phyloP scores from a whole-genome alignment of 2,888 invertebrate genomes.

The Caradrina kadenii region DNA sequence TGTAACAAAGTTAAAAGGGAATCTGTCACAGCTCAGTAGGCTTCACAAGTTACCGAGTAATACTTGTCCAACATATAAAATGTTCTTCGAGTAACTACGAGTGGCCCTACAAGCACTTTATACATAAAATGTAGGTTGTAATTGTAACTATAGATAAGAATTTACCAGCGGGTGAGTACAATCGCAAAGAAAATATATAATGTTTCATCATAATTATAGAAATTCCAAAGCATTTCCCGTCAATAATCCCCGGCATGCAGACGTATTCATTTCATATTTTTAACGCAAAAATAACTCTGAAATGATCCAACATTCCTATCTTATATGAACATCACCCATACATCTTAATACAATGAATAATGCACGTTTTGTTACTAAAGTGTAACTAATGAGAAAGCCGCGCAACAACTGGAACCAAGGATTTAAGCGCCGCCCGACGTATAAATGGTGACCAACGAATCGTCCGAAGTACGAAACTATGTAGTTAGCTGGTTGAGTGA shows the following conservation, averaged over 20 bases:
- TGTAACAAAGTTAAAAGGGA: too few species aligned
- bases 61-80: too few species aligned
- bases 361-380: conserved; percentile 14
- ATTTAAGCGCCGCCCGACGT: conserved; percentile 52
- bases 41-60: too few species aligned
- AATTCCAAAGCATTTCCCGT: neutral
- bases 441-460: conserved; percentile 31
- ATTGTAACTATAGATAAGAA: neutral
- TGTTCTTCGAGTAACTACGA: too few species aligned
- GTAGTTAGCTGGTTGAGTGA: conserved; percentile 56
- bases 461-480: conserved; percentile 50
- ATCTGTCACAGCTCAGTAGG: too few species aligned
- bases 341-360: conserved; percentile 41
- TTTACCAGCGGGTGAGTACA: neutral
- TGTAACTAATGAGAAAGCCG: conserved; percentile 25
- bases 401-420: conserved; percentile 43
- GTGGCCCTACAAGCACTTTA: too few species aligned
- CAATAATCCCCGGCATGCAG: conserved; percentile 1
- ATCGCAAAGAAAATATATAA: conserved; percentile 2
- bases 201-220: neutral
- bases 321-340: conserved; percentile 21
- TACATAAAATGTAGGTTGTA: too few species aligned
- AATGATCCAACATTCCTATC: conserved; percentile 34
- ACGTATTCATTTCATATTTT: conserved; percentile 18
- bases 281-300: conserved; percentile 10